These are phyloP conservation scores for Coreius guichenoti DNA, from an alignment of 2,797 vertebrate species.

Conservation along the genomic window DNA sequence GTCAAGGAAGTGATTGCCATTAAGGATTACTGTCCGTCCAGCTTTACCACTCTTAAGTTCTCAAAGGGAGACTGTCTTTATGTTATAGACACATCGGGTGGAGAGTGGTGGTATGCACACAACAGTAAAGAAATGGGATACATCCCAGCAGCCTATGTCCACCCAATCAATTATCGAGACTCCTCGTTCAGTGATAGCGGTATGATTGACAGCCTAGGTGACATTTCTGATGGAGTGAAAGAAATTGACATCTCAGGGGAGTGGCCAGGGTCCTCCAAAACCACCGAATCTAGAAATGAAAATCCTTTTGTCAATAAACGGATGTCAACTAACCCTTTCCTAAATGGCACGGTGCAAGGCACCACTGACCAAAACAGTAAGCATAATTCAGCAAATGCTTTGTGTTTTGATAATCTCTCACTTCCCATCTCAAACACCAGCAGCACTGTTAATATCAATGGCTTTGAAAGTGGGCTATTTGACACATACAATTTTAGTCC, in stretches of 20 bases:
- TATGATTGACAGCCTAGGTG: conserved; percentile 88
- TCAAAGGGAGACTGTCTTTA: conserved; percentile 94
- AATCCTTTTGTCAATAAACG: conserved; percentile 88
- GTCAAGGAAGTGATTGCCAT: conserved; percentile 93
- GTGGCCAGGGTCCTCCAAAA: conserved; percentile 78
- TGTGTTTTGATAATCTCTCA: conserved; percentile 82
- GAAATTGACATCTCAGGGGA: conserved; percentile 89
- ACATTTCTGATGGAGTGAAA: conserved; percentile 84
- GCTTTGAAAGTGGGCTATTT: conserved; percentile 77
- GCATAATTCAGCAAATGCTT: conserved; percentile 80
- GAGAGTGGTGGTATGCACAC: conserved; percentile 99
- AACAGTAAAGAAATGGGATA: conserved; percentile 98
- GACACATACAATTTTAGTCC: conserved; percentile 72
- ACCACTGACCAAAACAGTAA: conserved; percentile 73
- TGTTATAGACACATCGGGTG: conserved; percentile 90
- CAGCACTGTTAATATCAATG: conserved; percentile 71
- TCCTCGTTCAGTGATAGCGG: conserved; percentile 93
- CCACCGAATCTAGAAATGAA: conserved; percentile 75
- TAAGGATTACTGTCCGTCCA: conserved; percentile 95
- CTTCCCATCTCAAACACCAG: conserved; percentile 67
- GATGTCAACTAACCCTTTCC: conserved; percentile 89
- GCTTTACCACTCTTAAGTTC: conserved; percentile 95
- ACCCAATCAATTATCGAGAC: conserved; percentile 85
- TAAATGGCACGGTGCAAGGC: conserved; percentile 75
- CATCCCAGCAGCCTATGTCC: conserved; percentile 93